Base-by-base conservation (phyloP, 1,140 invertebrate genomes). In the Argopecten irradians region DNA sequence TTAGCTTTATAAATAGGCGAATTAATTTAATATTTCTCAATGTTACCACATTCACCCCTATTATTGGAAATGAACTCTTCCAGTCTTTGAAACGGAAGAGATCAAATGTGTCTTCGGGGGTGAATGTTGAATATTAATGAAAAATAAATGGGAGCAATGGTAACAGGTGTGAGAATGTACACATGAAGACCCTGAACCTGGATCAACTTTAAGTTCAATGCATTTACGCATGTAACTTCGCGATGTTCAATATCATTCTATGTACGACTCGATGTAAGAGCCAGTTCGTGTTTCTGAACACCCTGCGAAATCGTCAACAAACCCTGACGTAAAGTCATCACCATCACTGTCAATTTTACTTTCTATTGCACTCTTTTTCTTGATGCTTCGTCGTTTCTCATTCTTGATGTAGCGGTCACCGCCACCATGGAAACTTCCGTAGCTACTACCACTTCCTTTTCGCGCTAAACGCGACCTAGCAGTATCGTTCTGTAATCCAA, bases 281-380 rank as follows among this genome's bases (percentile, higher is more conserved):
- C 55, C 55, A n/a, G 55, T 71, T 71, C 55, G 55, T 71, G 55
- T 71, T 28, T 71, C 55, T 71, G 55, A 46, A 55, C 85, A 88
- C 32, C 89, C 89, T 34, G 88, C 83, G 28, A 89, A 89, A 32
- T 90, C 91, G 19, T 92, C 92, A 11, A 92, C 87, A 86, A 92
- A 91, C 36, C 90, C 92, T 28, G 92, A 92, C 0, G 90, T 92
- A 11, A 91, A 87, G 87, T 91, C 89, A 35, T 92, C 92, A 33
- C 90, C 90, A 34, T 90, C 90, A 87, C 86, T 89, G 8, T 91
- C 89, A 22, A 85, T 90, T 11, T 86, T 82, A 43, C 34, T 90
- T 82, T 87, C 87, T 85, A 89, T 91, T 85, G 88, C 85, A 84
- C 83, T 85, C 39, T 84, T 86, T 88, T 84, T 88, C 34, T 88